phyloP scores from a whole-genome alignment of 2,113 vertebrate genomes.

The Dinomys branickii region DNA sequence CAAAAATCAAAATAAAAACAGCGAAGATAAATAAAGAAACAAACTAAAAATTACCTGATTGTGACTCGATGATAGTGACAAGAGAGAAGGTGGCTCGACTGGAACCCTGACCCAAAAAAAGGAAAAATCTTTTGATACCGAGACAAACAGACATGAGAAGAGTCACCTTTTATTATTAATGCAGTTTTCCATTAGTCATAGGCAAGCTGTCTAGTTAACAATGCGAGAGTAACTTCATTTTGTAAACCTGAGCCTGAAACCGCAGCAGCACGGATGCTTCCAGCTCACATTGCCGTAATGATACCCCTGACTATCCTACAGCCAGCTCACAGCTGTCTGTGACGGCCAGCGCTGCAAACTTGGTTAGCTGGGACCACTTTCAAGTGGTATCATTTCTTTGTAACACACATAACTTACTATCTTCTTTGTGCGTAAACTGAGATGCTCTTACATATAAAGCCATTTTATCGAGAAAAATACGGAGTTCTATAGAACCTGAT shows the following conservation, averaged over 20 bases:
- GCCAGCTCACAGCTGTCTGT: constrained; percentile 46
- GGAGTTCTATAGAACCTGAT: not conserved
- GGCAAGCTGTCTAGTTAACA: constrained; percentile 49
- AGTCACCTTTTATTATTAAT: constrained; percentile 37
- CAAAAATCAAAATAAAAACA: not conserved
- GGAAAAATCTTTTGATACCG: constrained; percentile 49
- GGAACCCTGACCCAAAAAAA: constrained; percentile 79
- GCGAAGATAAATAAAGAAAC: not conserved
- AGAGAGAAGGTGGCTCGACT: constrained; percentile 82
- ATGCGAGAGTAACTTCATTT: constrained; percentile 47
- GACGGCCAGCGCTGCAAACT: not conserved
- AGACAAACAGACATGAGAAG: constrained; percentile 14
- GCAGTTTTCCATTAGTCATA: not conserved
- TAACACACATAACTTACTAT: not conserved
- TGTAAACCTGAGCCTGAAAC: constrained; percentile 62
- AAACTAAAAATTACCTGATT: constrained; percentile 83
- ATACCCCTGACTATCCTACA: not conserved
- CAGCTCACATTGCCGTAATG: constrained; percentile 32
- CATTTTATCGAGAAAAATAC: constrained; percentile 51
- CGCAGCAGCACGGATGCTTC: not conserved
- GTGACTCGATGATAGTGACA: constrained; percentile 82
- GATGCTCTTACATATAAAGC: constrained; percentile 30
- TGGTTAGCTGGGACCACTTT: constrained; percentile 32
- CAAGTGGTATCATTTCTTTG: constrained; percentile 24
- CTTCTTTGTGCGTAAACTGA: constrained; percentile 44